A percentile compares a stretch with the other conserved stretches of the same genome.
These are phyloP conservation scores for Volucella inflata DNA, from an alignment of 2,888 invertebrate species.

Conservation along the genomic window DNA sequence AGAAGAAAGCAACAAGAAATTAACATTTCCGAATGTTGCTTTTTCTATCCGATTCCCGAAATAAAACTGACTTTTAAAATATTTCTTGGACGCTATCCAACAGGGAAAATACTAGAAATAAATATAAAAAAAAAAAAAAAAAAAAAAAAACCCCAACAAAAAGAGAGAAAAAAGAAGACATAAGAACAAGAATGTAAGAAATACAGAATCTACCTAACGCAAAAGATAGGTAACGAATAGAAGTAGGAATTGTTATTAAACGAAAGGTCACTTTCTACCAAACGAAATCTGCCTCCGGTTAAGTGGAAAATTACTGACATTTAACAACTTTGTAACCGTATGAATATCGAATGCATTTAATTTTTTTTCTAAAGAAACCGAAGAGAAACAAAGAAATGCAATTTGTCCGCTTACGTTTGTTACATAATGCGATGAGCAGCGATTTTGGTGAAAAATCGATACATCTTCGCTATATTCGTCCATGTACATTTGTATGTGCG, in stretches of 20 bases:
- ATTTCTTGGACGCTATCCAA: slow-evolving; percentile 63
- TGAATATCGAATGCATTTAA: not conserved
- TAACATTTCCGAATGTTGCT: not conserved
- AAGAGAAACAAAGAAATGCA: not conserved
- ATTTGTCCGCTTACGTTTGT: slow-evolving; percentile 1
- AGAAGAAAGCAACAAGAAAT: not conserved
- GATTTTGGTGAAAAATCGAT: slow-evolving; percentile 59
- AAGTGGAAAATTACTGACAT: slow-evolving; percentile 59
- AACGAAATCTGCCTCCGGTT: not conserved
- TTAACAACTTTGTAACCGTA: not conserved
- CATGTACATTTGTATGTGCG: too few species aligned
- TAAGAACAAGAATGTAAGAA: too few species aligned
- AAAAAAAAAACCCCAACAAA: slow-evolving; percentile 14
- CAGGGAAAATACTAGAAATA: slow-evolving; percentile 5
- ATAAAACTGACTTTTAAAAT: slow-evolving; percentile 61
- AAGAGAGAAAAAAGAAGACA: not conserved
- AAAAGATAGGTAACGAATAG: too few species aligned
- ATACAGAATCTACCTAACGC: too few species aligned
- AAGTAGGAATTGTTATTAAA: not conserved
- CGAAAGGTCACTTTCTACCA: slow-evolving; percentile 38
- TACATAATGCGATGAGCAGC: slow-evolving; percentile 48
- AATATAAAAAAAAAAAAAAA: slow-evolving; percentile 15
- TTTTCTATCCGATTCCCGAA: slow-evolving; percentile 52
- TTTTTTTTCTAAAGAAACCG: not conserved
- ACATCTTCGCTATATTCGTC: not conserved